phyloP scores from a whole-genome alignment of 2,113 vertebrate species.

The Sylvia atricapilla region DNA sequence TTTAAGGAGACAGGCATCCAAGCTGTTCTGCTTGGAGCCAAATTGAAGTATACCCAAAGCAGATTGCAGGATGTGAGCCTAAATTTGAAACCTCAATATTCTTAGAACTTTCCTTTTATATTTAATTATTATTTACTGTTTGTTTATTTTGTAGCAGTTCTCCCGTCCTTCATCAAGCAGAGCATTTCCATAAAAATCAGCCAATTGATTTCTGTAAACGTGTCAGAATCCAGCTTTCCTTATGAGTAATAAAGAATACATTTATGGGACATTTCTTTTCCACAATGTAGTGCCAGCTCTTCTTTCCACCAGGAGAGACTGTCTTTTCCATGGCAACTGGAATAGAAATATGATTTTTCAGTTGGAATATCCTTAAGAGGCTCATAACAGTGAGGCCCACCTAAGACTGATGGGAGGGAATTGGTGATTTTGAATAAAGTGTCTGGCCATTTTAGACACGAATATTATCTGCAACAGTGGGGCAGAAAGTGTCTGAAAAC shows the following conservation, averaged over 20 bases:
- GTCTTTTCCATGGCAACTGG: not conserved
- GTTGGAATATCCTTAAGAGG: not conserved
- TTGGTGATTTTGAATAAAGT: not conserved
- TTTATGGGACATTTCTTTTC: not conserved
- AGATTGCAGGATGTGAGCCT: not conserved
- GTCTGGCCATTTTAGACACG: not conserved
- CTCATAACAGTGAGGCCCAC: not conserved
- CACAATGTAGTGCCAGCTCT: not conserved
- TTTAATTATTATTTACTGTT: slow-evolving; percentile 19
- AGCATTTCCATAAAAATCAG: slow-evolving; percentile 1
- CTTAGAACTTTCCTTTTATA: not conserved
- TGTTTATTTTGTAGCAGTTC: not conserved
- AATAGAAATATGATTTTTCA: not conserved
- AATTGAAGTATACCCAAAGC: not conserved
- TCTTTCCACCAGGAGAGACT: not conserved
- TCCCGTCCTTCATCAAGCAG: not conserved
- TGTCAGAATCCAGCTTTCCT: slow-evolving; percentile 2
- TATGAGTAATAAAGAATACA: not conserved
- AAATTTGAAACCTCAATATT: not conserved
- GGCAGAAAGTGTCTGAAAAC: not conserved
- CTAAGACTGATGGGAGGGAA: not conserved
- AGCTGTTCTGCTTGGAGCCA: not conserved
- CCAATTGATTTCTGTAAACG: not conserved
- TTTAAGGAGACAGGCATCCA: not conserved
- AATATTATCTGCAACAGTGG: not conserved